These are phyloP conservation scores for Drosophila dives DNA, from an alignment of 2,888 invertebrate species.

Conservation along the genomic window DNA sequence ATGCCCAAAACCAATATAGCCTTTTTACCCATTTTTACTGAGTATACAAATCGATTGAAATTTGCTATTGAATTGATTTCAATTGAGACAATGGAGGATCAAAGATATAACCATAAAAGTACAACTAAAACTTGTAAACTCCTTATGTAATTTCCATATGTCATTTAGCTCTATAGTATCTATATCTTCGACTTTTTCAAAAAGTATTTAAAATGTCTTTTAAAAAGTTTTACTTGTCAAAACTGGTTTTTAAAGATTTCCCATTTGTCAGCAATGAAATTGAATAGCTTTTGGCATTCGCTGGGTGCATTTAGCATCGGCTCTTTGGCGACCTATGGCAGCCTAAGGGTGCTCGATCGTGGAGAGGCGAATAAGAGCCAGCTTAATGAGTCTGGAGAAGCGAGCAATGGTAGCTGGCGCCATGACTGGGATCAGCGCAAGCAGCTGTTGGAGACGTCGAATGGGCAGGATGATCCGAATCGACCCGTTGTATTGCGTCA, in stretches of 20 bases:
- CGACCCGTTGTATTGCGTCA: constrained; percentile 88
- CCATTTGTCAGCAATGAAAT: constrained; percentile 35
- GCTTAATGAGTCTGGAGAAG: background rate
- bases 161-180: background rate
- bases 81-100: background rate
- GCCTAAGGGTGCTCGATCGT: constrained; percentile 44
- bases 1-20: background rate
- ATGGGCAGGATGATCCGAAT: constrained; percentile 85
- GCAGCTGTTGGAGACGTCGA: constrained; percentile 86
- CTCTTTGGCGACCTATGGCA: constrained; percentile 53
- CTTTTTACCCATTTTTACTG: background rate
- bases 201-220: background rate
- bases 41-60: constrained; percentile 3
- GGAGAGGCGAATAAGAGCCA: background rate
- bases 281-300: constrained; percentile 40
- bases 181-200: background rate
- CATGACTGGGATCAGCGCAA: constrained; percentile 95
- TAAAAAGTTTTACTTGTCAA: constrained; percentile 24
- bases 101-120: background rate
- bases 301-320: constrained; percentile 56
- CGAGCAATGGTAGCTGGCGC: constrained; percentile 89
- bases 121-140: background rate
- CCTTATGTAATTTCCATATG: background rate
- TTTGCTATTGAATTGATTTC: background rate
- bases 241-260: constrained; percentile 2